Conservation (phyloP, 2,888 invertebrate species). For the Lingula anatina region DNA sequence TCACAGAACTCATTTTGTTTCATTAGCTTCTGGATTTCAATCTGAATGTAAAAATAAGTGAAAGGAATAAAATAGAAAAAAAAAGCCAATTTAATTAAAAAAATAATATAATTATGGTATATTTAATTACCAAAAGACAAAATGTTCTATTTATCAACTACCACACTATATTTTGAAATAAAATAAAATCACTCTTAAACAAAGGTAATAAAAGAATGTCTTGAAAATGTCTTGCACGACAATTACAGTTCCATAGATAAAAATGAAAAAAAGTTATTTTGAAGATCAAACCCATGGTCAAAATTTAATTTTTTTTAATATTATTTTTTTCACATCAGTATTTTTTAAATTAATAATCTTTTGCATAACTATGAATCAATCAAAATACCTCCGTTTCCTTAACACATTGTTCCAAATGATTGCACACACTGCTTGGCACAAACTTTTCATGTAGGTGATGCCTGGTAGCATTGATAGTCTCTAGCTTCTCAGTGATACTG, state of each 20-base stretch:
- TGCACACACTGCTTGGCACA: conserved; percentile 45
- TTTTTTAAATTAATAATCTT: neutral
- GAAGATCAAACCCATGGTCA: neutral
- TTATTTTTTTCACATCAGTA: neutral
- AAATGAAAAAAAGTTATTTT: neutral
- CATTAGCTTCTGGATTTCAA: conserved; percentile 44
- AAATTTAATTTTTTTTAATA: neutral
- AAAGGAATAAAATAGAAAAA: neutral
- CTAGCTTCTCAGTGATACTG: conserved; percentile 40
- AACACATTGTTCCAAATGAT: conserved; percentile 47
- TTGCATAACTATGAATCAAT: no score
- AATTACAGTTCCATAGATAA: neutral
- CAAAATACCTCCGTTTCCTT: conserved; percentile 50
- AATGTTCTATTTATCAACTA: no score
- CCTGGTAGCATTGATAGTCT: conserved; percentile 32
- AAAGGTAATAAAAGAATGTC: neutral
- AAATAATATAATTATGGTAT: no score
- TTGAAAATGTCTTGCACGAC: neutral
- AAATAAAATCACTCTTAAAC: no score
- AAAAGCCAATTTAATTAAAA: neutral
- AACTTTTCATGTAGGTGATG: conserved; percentile 33
- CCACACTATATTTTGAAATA: no score
- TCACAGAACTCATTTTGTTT: conserved; percentile 48
- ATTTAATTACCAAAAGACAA: no score
- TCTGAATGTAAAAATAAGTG: conserved; percentile 18